Conservation (phyloP, 2,797 vertebrate species). For the Gymnothorax reevesii region DNA sequence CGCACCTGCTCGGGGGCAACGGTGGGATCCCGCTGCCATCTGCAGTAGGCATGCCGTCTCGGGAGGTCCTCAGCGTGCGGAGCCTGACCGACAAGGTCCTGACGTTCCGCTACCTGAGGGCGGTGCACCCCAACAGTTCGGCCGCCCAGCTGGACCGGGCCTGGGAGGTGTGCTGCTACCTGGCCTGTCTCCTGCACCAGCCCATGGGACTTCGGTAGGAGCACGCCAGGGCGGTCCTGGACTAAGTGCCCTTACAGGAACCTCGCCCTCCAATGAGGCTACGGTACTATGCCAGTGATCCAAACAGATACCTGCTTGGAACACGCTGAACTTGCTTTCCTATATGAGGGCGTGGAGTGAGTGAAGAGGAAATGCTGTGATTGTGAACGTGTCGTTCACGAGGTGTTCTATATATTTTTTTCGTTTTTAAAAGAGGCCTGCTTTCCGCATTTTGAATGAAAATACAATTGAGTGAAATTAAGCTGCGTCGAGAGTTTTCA, state of each 20-base stretch:
- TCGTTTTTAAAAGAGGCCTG: background rate
- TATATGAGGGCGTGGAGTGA: no score
- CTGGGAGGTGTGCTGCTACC: constrained; percentile 44
- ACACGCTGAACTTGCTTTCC: background rate
- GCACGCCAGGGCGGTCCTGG: background rate
- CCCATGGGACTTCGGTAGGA: constrained; percentile 28
- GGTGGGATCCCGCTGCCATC: background rate
- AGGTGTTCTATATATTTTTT: background rate
- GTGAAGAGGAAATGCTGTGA: background rate
- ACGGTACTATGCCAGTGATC: background rate
- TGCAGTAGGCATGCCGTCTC: background rate
- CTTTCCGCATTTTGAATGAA: background rate
- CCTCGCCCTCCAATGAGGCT: background rate
- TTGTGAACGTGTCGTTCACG: background rate
- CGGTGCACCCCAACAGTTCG: constrained; percentile 12
- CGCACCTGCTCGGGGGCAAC: background rate
- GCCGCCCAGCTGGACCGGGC: constrained; percentile 31
- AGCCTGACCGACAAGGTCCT: constrained; percentile 35
- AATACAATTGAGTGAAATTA: constrained; percentile 1
- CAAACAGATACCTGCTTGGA: background rate
- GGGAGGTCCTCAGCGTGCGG: constrained; percentile 37
- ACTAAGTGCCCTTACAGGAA: background rate
- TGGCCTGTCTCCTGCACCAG: constrained; percentile 35
- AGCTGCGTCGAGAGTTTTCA: background rate
- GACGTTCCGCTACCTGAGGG: constrained; percentile 30